Percentiles rank a stretch among this genome's conserved stretches.
These are phyloP conservation scores for Drosophila mauritiana DNA, from an alignment of 1,140 invertebrate genomes.

Conservation along the genomic window DNA sequence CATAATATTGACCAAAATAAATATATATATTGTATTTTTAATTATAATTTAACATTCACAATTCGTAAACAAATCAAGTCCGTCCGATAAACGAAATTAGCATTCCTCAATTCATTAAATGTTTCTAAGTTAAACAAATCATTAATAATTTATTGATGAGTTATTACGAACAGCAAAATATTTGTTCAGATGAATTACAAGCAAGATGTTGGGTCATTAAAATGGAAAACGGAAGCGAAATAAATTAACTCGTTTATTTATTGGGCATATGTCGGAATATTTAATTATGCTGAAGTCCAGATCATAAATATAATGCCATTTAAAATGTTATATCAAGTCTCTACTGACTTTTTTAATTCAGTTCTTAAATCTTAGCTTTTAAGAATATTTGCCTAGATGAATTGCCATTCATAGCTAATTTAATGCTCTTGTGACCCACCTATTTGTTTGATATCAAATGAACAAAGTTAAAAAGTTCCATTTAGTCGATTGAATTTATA, in stretches of 20 bases:
- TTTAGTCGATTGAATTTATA: too few relatives aligned
- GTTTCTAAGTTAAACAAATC: neutral
- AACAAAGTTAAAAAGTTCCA: too few relatives aligned
- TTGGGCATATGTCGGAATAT: neutral
- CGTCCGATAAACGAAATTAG: constrained; percentile 13
- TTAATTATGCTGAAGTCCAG: neutral
- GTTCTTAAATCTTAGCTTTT: too few relatives aligned
- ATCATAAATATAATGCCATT: neutral
- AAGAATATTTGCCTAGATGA: neutral
- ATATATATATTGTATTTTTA: constrained; percentile 28
- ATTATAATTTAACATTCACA: constrained; percentile 18
- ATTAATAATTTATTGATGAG: neutral
- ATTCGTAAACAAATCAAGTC: constrained; percentile 1
- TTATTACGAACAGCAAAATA: neutral
- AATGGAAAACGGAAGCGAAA: constrained; percentile 4
- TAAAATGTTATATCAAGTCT: neutral
- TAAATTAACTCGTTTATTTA: neutral
- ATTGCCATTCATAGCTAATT: neutral
- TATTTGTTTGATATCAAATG: too few relatives aligned
- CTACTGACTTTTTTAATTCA: too few relatives aligned
- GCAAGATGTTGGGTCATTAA: constrained; percentile 1
- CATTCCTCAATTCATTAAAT: constrained; percentile 7
- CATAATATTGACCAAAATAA: neutral
- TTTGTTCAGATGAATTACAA: neutral
- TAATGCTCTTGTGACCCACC: neutral